These are phyloP conservation scores for Melanophora roralis DNA, from an alignment of 2,888 invertebrate species.

Conservation along the genomic window DNA sequence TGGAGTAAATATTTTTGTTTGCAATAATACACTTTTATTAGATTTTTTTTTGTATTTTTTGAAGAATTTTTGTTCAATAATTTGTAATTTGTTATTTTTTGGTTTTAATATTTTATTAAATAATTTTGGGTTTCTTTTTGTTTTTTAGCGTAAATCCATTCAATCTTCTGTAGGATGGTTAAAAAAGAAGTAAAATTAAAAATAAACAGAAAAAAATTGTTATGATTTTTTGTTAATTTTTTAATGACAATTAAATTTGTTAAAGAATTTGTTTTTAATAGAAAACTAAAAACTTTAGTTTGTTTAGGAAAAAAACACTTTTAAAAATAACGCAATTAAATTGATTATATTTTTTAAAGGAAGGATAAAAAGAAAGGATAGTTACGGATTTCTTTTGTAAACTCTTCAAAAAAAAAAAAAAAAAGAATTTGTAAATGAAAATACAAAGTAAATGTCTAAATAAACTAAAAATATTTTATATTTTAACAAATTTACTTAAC, in stretches of 20 bases:
- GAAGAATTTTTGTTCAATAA: slow-evolving; percentile 55
- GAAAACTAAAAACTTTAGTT: slow-evolving; percentile 5
- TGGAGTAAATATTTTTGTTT: slow-evolving; percentile 63
- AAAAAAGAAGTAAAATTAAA: slow-evolving; percentile 72
- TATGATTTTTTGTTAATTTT: slow-evolving; percentile 55
- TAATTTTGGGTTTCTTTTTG: slow-evolving; percentile 45
- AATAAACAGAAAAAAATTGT: slow-evolving; percentile 58
- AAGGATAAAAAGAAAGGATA: slow-evolving; percentile 59
- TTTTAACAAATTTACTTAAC: slow-evolving; percentile 45
- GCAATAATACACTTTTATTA: slow-evolving; percentile 64
- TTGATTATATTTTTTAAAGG: not conserved
- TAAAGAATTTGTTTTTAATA: slow-evolving; percentile 32
- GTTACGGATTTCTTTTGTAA: slow-evolving; percentile 36
- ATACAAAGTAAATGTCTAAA: slow-evolving; percentile 1
- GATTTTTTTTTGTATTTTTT: slow-evolving; percentile 63
- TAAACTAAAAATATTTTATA: not conserved
- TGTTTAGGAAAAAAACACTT: slow-evolving; percentile 5
- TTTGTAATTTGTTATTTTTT: slow-evolving; percentile 64
- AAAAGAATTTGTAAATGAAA: not conserved
- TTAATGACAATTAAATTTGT: slow-evolving; percentile 12
- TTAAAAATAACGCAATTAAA: not conserved
- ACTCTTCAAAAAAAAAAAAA: slow-evolving; percentile 3
- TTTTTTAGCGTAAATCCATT: slow-evolving; percentile 76
- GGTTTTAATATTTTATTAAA: slow-evolving; percentile 60
- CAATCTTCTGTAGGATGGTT: slow-evolving; percentile 78